phyloP scores from a whole-genome alignment of 2,797 vertebrate species.

The Epinephelus coioides region DNA sequence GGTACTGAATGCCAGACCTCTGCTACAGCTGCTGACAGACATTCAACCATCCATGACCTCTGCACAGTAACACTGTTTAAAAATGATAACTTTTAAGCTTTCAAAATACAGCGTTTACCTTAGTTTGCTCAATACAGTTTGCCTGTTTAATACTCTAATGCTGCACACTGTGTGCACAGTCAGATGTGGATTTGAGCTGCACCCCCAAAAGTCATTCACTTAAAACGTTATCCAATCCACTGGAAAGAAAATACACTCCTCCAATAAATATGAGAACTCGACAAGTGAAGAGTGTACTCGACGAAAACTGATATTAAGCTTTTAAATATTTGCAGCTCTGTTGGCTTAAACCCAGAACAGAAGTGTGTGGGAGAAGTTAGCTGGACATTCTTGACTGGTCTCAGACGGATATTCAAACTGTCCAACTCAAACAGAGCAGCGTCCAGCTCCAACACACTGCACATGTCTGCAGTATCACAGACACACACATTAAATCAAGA shows the following conservation, averaged over 20 bases:
- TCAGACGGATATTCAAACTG: not conserved
- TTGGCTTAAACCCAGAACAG: constrained; percentile 16
- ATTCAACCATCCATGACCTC: not conserved
- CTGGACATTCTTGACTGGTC: not conserved
- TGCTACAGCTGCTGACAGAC: not conserved
- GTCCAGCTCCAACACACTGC: not conserved
- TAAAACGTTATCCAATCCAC: not conserved
- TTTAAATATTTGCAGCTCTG: constrained; percentile 19
- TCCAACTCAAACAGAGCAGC: not conserved
- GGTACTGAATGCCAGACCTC: not conserved
- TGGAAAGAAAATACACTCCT: constrained; percentile 7
- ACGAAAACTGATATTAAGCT: constrained; percentile 39
- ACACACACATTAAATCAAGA: not conserved
- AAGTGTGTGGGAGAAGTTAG: constrained; percentile 24
- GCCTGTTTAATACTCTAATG: not conserved
- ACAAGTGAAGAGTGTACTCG: constrained; percentile 10
- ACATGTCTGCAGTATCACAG: not conserved
- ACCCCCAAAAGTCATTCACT: not conserved
- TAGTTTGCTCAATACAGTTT: not conserved
- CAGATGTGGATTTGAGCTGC: not conserved
- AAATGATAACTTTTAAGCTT: too few relatives aligned
- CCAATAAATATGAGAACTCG: constrained; percentile 4
- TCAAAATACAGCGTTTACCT: not conserved
- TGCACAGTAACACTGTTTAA: constrained; percentile 1
- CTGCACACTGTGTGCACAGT: too few relatives aligned